phyloP scores from a whole-genome alignment of 2,888 invertebrate species.

The Agrotis ipsilon region DNA sequence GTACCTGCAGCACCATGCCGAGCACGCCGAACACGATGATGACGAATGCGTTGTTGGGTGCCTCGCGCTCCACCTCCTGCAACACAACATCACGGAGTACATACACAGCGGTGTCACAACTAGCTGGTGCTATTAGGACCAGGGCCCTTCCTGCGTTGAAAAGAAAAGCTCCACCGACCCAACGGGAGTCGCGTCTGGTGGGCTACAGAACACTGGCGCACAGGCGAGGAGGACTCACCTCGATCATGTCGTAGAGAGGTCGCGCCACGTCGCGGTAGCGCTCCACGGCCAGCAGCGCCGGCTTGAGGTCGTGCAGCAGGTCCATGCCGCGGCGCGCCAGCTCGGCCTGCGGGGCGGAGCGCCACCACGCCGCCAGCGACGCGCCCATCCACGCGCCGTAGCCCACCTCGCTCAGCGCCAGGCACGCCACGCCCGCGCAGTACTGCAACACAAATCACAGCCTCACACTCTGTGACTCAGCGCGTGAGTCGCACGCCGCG shows the following conservation, averaged over 20 bases:
- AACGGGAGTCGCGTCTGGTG: too few species aligned
- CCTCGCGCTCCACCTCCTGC: slow-evolving; percentile 88
- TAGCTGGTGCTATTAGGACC: too few species aligned
- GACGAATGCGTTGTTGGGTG: slow-evolving; percentile 86
- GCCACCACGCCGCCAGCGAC: slow-evolving; percentile 87
- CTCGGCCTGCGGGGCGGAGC: slow-evolving; percentile 84
- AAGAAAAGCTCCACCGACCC: too few species aligned
- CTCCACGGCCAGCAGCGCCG: slow-evolving; percentile 86
- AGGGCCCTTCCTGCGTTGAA: too few species aligned
- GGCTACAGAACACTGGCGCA: too few species aligned
- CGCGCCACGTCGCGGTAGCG: slow-evolving; percentile 83
- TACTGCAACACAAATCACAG: slow-evolving; percentile 77
- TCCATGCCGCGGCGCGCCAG: slow-evolving; percentile 86
- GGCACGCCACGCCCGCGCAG: slow-evolving; percentile 81
- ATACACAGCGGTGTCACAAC: too few species aligned
- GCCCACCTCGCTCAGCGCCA: slow-evolving; percentile 84
- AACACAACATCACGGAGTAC: slow-evolving; percentile 44
- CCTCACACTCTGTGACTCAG: too few species aligned
- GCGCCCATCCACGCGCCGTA: slow-evolving; percentile 88
- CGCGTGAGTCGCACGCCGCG: too few species aligned
- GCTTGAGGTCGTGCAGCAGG: slow-evolving; percentile 87
- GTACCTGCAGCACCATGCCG: slow-evolving; percentile 82
- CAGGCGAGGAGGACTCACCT: slow-evolving; percentile 70
- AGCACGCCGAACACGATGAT: slow-evolving; percentile 81
- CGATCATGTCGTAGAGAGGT: slow-evolving; percentile 86